A percentile compares a stretch with the other conserved stretches of the same genome.
Conservation (phyloP, 2,888 invertebrate species). For the Drosophila austrosaltans region DNA sequence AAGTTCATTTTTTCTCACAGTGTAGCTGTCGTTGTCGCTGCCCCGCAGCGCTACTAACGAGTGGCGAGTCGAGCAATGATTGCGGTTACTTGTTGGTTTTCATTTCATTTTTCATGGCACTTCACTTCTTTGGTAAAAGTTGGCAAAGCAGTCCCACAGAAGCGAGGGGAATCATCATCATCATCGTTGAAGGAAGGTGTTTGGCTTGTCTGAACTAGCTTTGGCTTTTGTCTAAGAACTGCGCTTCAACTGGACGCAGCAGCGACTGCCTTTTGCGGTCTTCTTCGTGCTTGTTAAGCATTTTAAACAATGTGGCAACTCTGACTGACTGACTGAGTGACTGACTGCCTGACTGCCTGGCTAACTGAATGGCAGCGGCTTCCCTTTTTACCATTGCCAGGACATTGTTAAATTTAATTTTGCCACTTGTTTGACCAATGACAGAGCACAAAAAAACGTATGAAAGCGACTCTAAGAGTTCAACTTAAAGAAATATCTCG, state of each 20-base stretch:
- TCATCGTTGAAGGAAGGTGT: slow-evolving; percentile 38
- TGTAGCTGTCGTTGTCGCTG: background rate
- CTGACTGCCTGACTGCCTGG: background rate
- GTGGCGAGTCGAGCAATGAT: slow-evolving; percentile 75
- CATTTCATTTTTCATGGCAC: slow-evolving; percentile 77
- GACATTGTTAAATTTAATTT: slow-evolving; percentile 77
- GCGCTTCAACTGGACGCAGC: background rate
- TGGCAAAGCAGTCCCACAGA: slow-evolving; percentile 15
- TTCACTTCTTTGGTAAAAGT: slow-evolving; percentile 57
- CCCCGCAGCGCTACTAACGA: slow-evolving; percentile 59
- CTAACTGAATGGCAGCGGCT: background rate
- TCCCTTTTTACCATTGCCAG: slow-evolving; percentile 19
- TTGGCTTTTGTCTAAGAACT: too few species aligned
- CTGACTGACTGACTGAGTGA: slow-evolving; percentile 1
- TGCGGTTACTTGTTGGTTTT: slow-evolving; percentile 75
- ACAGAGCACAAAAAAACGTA: slow-evolving; percentile 60
- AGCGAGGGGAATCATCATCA: slow-evolving; percentile 3
- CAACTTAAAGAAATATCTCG: background rate
- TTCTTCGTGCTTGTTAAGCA: slow-evolving; percentile 71
- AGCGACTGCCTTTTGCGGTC: slow-evolving; percentile 29
- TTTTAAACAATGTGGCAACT: slow-evolving; percentile 73
- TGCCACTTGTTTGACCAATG: slow-evolving; percentile 80
- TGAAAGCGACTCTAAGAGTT: slow-evolving; percentile 20
- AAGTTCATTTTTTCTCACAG: slow-evolving; percentile 2
- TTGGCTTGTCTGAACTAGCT: slow-evolving; percentile 21